phyloP scores from a whole-genome alignment of 2,113 vertebrate genomes.

The Xerus inauris region DNA sequence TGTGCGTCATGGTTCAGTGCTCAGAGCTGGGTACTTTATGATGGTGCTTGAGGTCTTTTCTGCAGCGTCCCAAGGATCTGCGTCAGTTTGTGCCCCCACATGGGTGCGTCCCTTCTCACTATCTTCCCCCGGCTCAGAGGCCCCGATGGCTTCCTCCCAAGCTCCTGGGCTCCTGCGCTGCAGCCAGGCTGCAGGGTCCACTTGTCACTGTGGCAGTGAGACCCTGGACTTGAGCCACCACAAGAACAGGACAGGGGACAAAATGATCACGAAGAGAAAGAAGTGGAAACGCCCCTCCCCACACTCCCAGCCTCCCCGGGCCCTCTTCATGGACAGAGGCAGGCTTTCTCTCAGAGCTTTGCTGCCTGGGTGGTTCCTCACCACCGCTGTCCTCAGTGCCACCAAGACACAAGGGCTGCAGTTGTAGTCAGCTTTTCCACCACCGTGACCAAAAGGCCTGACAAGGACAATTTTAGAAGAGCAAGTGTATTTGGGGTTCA shows the following conservation, averaged over 20 bases:
- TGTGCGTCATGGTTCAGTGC: accelerated
- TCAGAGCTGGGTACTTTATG: accelerated
- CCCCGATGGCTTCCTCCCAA: background rate
- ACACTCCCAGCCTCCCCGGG: accelerated
- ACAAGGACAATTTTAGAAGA: no score
- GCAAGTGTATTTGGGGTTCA: no score
- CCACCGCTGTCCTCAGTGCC: accelerated
- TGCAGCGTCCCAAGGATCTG: background rate
- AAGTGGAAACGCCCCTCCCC: accelerated
- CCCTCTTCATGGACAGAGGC: background rate
- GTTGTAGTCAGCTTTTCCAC: no score
- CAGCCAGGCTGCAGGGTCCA: background rate
- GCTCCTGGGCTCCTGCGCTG: background rate
- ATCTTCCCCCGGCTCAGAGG: no score
- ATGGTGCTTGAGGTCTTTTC: no score
- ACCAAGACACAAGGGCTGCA: background rate
- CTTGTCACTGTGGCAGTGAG: accelerated
- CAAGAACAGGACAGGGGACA: no score
- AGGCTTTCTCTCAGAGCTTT: accelerated
- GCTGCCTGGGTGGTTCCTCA: accelerated
- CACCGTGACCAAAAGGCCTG: no score
- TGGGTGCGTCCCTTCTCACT: background rate
- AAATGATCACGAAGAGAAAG: accelerated
- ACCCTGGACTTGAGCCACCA: accelerated
- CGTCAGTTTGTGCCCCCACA: background rate